A percentile compares a stretch with the other conserved stretches of the same genome.
Conservation (phyloP, 2,113 vertebrate genomes). For the Diadophis punctatus region DNA sequence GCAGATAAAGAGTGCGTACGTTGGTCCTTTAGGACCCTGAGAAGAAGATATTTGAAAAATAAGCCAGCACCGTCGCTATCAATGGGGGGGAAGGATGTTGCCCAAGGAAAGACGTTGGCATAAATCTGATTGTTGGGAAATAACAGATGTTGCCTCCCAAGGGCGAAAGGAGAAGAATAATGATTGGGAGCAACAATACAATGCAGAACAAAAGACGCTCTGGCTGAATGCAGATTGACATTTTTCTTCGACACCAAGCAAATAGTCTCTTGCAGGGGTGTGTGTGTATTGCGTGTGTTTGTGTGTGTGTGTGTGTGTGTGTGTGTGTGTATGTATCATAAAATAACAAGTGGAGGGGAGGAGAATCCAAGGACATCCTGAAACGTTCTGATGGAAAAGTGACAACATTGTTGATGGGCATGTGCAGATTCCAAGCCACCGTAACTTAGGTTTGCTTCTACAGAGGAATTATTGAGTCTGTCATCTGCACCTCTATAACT, state of each 20-base stretch:
- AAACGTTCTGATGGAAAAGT: neutral
- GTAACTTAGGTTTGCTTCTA: neutral
- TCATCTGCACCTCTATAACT: too few species aligned
- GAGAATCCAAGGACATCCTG: neutral
- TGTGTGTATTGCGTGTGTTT: too few species aligned
- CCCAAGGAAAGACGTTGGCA: conserved; percentile 6
- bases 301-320: neutral
- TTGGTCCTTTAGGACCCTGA: neutral
- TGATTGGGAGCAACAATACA: conserved; percentile 43
- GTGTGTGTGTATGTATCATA: neutral
- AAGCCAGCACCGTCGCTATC: conserved; percentile 9
- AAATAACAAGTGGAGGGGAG: conserved; percentile 11
- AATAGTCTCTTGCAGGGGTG: conserved; percentile 25
- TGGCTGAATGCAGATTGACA: conserved; percentile 50
- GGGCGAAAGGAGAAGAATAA: conserved; percentile 51
- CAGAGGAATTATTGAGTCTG: too few species aligned
- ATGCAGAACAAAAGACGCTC: conserved; percentile 51
- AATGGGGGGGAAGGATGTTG: neutral
- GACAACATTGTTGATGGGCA: neutral
- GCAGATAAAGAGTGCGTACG: neutral
- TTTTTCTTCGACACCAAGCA: neutral
- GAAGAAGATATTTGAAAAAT: conserved; percentile 3
- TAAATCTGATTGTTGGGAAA: conserved; percentile 46
- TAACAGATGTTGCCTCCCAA: conserved; percentile 62
- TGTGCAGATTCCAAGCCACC: neutral